Evolutionary conservation across 2,888 invertebrate species (phyloP), one percentile per base, ranked within the genome.

Genomic region (Oscheius sp.): DNA sequence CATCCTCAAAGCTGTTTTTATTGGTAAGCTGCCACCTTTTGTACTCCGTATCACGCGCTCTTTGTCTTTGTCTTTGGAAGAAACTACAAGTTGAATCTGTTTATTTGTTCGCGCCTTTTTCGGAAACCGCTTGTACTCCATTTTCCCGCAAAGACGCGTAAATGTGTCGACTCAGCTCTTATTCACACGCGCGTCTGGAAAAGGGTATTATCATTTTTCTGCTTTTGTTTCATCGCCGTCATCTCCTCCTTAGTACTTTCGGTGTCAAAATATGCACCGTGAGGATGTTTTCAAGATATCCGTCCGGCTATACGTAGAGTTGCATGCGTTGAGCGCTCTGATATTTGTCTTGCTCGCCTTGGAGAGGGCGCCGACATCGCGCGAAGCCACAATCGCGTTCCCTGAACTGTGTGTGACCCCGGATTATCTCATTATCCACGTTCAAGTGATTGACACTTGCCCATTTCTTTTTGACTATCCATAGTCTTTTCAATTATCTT

Each of bases 311-410:
- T 68, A 68, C 68, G 68, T 53, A 68, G 53, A 53, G 68, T 68
- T 68, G 68, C 68, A 68, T 68, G 68, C 68, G 68, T 68, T 68
- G 68, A 68, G 68, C 68, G 68, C 55, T 42, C 68, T 68, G 53
- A 51, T 68, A 42, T 68, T 68, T 68, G 68, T 55, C 68, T 68
- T 68, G 68, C 68, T 68, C 68, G 68, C 68, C 68, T 68, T 68
- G 68, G 68, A 68, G 68, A 68, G 68, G 63, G 55, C 68, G 68
- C 68, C 68, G 68, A 68, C 68, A 68, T 68, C 68, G 68, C 68
- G 68, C 68, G 68, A 55, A 63, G 63, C 63, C 63, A 63, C 63
- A n/a, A 63, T 63, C 63, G n/a, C 47, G 63, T 48, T n/a, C 63
- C 63, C 63, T 63, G 68, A 68, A 55, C 68, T 53, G 68, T 68